phyloP scores from a whole-genome alignment of 2,888 invertebrate genomes.

The Anorthoa munda region DNA sequence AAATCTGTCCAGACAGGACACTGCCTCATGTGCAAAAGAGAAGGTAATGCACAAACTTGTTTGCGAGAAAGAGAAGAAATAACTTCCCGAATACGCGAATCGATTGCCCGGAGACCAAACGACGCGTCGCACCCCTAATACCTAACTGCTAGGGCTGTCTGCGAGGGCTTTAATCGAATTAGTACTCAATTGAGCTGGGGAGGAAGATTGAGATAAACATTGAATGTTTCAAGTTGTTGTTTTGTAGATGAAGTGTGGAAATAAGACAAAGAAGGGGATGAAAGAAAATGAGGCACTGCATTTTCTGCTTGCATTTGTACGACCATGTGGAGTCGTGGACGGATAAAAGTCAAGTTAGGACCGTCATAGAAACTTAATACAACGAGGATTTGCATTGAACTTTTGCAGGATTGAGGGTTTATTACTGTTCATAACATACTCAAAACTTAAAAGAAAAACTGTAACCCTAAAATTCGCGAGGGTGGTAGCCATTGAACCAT shows the following conservation, averaged over 20 bases:
- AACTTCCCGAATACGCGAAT: conserved; percentile 85
- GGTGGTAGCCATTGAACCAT: conserved; percentile 62
- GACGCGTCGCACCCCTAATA: conserved; percentile 80
- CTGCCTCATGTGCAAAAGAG: conserved; percentile 74
- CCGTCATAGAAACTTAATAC: not conserved
- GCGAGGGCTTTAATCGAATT: conserved; percentile 67
- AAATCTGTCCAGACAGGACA: conserved; percentile 82
- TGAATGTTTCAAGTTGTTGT: conserved; percentile 10
- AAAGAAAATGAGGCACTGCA: conserved; percentile 2
- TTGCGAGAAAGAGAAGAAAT: conserved; percentile 68
- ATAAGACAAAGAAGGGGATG: not conserved
- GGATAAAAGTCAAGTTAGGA: not conserved
- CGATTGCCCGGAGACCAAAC: conserved; percentile 84
- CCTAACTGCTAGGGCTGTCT: conserved; percentile 80
- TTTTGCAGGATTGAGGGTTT: not conserved
- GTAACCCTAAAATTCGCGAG: conserved; percentile 23
- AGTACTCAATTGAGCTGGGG: conserved; percentile 54
- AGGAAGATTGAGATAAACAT: conserved; percentile 15
- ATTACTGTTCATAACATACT: not conserved
- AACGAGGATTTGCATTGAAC: not conserved
- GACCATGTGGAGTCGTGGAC: not conserved
- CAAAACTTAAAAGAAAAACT: conserved; percentile 4
- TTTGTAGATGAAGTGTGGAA: conserved; percentile 15
- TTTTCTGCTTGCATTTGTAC: not conserved
- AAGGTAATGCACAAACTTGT: conserved; percentile 65